A percentile compares a stretch with the other conserved stretches of the same genome.
Evolutionary conservation across 1,140 invertebrate species (phyloP).

Genomic region (Diplogasteroides magnus): DNA sequence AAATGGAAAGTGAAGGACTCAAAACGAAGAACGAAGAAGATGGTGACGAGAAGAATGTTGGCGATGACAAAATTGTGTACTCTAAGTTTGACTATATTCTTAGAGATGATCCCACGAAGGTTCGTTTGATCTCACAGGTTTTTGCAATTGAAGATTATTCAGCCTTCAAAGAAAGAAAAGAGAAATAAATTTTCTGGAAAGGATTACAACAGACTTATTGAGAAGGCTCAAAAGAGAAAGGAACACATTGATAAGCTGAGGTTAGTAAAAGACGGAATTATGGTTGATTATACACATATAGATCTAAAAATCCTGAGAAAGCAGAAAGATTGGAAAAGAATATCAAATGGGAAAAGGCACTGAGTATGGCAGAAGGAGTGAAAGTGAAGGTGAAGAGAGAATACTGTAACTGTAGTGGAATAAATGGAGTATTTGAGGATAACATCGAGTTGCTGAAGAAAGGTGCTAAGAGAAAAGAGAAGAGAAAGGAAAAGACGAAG

Average conservation of each 20-base stretch:
- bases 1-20: too few relatives aligned
- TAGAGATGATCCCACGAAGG: conserved; percentile 17
- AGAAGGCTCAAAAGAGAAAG: conserved; percentile 19
- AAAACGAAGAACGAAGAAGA: too few relatives aligned
- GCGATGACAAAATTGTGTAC: conserved; percentile 25
- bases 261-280: background rate
- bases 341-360: conserved; percentile 20
- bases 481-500: conserved; percentile 20
- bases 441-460: conserved; percentile 23
- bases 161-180: conserved; percentile 11
- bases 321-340: conserved; percentile 14
- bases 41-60: background rate
- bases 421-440: conserved; percentile 6
- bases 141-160: conserved; percentile 4
- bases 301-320: conserved; percentile 21
- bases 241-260: conserved; percentile 13
- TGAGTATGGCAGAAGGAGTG: conserved; percentile 16
- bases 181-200: conserved; percentile 18
- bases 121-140: background rate
- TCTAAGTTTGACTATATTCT: conserved; percentile 28
- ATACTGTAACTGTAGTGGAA: background rate
- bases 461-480: conserved; percentile 18
- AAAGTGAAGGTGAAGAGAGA: conserved; percentile 19
- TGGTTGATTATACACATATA: background rate
- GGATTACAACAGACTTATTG: conserved; percentile 12